phyloP scores from a whole-genome alignment of 1,140 invertebrate species.

The Drosophila kepulauana region DNA sequence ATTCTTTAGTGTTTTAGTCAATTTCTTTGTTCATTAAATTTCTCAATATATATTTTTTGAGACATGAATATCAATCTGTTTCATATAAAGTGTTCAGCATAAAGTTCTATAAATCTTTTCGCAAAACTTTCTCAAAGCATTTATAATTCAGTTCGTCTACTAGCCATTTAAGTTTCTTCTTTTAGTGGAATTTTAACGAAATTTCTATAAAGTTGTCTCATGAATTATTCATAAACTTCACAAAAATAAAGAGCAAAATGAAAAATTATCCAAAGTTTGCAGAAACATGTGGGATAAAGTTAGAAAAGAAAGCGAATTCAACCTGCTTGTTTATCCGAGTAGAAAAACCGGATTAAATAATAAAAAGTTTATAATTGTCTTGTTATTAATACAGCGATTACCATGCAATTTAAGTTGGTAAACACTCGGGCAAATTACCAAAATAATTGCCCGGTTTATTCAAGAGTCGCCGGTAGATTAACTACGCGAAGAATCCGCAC shows the following conservation, averaged over 20 bases:
- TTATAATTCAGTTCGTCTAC: conserved; percentile 51
- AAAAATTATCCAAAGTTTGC: conserved; percentile 48
- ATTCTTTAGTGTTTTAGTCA: no score
- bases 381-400: conserved; percentile 68
- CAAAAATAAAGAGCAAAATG: conserved; percentile 53
- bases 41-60: no score
- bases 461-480: conserved; percentile 21
- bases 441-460: conserved; percentile 29
- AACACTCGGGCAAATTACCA: conserved; percentile 45
- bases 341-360: conserved; percentile 64
- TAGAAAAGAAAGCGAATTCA: conserved; percentile 17
- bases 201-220: conserved; percentile 67
- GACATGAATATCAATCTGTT: no score
- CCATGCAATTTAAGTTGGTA: conserved; percentile 47
- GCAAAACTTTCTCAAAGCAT: conserved; percentile 36
- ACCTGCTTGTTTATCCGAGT: conserved; percentile 39
- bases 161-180: conserved; percentile 49
- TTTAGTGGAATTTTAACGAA: conserved; percentile 59
- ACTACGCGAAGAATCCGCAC: neutral
- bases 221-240: conserved; percentile 69
- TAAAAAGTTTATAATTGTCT: conserved; percentile 70
- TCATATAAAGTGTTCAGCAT: no score
- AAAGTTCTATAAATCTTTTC: neutral
- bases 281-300: conserved; percentile 11
- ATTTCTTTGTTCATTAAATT: neutral